Conservation (phyloP, 2,113 vertebrate genomes). For the Camelus bactrianus region DNA sequence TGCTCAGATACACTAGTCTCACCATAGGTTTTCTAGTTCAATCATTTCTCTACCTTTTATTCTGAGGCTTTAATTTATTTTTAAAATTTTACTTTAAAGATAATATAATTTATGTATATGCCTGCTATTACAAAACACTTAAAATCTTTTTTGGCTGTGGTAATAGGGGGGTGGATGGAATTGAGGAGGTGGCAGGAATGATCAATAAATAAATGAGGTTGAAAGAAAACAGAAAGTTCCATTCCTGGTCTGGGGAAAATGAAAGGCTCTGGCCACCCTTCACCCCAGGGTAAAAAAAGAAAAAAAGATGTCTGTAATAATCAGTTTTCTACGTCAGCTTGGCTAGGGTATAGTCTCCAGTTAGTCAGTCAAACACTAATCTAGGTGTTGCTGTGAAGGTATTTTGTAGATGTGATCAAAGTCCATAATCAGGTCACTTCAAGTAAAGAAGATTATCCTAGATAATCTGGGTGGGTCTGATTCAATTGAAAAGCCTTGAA, state of each 20-base stretch:
- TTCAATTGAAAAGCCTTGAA: conserved; percentile 1
- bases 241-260: background rate
- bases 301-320: background rate
- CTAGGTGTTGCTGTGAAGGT: background rate
- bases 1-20: background rate
- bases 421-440: conserved; percentile 8
- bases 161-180: background rate
- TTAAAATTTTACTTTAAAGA: conserved; percentile 10
- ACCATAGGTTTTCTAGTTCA: background rate
- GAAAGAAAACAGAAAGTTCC: background rate
- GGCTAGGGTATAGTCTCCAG: background rate
- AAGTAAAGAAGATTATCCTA: conserved; percentile 49
- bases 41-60: background rate
- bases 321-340: background rate
- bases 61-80: background rate
- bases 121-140: background rate
- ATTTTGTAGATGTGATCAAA: conserved; percentile 28
- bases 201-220: conserved; percentile 10
- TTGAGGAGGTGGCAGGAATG: background rate
- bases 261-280: background rate
- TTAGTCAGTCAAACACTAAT: conserved; percentile 33
- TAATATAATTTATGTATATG: background rate
- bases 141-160: background rate
- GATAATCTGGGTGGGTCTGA: background rate
- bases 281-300: background rate